Evolutionary conservation across 2,797 vertebrate species (phyloP).

Genomic region (Euthynnus affinis): DNA sequence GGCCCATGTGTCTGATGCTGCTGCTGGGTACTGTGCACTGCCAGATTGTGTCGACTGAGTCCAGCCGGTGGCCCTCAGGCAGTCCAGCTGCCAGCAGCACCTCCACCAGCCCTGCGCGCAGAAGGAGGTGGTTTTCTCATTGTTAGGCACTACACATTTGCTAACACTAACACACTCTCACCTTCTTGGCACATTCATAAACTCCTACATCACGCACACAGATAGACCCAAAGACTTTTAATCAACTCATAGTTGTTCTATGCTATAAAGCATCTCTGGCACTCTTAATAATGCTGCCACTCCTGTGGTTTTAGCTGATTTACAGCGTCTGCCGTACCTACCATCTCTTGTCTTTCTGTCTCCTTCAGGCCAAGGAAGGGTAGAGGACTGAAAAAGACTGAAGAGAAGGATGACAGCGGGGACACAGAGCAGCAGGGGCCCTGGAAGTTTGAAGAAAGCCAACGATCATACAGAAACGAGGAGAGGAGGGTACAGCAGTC

Average conservation of each 20-base stretch:
- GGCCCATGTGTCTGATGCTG: constrained; percentile 96
- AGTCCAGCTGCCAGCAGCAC: constrained; percentile 80
- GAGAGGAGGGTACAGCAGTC: constrained; percentile 85
- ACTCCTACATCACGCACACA: constrained; percentile 21
- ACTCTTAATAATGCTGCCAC: neutral
- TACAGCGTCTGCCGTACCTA: neutral
- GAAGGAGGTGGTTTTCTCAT: constrained; percentile 88
- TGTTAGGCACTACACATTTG: constrained; percentile 55
- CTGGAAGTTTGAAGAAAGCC: constrained; percentile 83
- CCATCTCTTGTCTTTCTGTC: constrained; percentile 25
- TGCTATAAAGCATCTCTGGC: neutral
- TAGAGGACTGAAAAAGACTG: constrained; percentile 85
- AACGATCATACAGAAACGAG: constrained; percentile 77
- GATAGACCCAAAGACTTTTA: constrained; percentile 15
- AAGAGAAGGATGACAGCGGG: constrained; percentile 81
- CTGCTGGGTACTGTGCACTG: constrained; percentile 98
- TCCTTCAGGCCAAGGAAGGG: constrained; percentile 85
- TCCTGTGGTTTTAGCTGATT: neutral
- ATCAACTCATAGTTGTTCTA: neutral
- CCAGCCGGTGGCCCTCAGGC: constrained; percentile 83
- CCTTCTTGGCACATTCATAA: constrained; percentile 24
- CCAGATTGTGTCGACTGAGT: constrained; percentile 98
- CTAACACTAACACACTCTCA: constrained; percentile 34
- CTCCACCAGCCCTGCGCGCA: constrained; percentile 85
- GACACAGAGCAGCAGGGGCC: constrained; percentile 70